Evolutionary conservation across 2,888 invertebrate species (phyloP).

Genomic region (Lasioglossum zephyrum): DNA sequence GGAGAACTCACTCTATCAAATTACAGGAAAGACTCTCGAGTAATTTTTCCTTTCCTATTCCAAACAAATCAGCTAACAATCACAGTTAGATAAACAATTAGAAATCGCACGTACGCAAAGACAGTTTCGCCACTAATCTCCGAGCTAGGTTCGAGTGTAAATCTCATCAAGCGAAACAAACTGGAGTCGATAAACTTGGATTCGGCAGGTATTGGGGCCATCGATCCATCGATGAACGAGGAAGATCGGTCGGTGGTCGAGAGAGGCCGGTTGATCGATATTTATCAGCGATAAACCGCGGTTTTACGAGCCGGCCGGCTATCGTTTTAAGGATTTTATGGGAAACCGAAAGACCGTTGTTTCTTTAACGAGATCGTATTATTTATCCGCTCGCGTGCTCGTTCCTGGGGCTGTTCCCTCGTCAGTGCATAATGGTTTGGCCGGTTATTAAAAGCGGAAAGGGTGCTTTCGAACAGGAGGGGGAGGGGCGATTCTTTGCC

Average conservation of each 20-base stretch:
- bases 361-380: conserved; percentile 26
- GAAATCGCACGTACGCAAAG: background rate
- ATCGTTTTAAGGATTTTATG: conserved; percentile 47
- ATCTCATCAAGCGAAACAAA: background rate
- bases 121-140: background rate
- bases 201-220: background rate
- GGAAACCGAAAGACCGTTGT: conserved; percentile 17
- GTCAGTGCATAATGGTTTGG: background rate
- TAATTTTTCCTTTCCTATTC: background rate
- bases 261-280: conserved; percentile 38
- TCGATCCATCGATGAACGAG: conserved; percentile 25
- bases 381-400: conserved; percentile 24
- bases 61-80: background rate
- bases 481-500: background rate
- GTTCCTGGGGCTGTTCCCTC: background rate
- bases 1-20: background rate
- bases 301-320: conserved; percentile 40
- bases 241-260: background rate
- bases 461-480: background rate
- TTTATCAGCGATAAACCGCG: conserved; percentile 51
- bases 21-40: background rate
- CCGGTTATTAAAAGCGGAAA: conserved; percentile 3
- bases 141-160: background rate
- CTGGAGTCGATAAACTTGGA: background rate
- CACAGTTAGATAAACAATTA: background rate